Conservation (phyloP, 2,888 invertebrate species). For the Emmelina monodactyla region DNA sequence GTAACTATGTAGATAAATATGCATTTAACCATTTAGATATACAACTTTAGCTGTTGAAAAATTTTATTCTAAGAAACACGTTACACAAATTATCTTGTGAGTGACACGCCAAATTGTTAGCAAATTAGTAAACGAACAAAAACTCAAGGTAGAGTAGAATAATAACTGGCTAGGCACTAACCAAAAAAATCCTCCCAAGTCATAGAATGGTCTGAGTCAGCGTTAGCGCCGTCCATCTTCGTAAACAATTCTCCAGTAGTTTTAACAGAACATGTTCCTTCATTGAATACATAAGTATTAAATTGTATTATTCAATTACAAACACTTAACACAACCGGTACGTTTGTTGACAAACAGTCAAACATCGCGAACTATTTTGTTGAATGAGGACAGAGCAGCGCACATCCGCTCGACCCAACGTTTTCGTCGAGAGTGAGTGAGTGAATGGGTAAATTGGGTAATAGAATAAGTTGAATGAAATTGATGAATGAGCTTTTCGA, state of each 20-base stretch:
- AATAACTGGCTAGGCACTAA: conserved; percentile 32
- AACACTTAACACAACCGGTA: conserved; percentile 26
- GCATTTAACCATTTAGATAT: too few relatives aligned
- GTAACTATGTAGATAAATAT: too few relatives aligned
- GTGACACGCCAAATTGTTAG: too few relatives aligned
- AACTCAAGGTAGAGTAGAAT: background rate
- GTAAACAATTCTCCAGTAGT: conserved; percentile 24
- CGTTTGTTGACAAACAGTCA: conserved; percentile 52
- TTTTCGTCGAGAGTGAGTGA: too few relatives aligned
- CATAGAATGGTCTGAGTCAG: conserved; percentile 74
- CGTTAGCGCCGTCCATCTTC: conserved; percentile 62
- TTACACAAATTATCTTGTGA: too few relatives aligned
- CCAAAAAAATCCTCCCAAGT: conserved; percentile 79
- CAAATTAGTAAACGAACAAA: too few relatives aligned
- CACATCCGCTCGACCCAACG: too few relatives aligned
- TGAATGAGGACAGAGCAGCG: conserved; percentile 2
- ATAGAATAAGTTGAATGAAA: too few relatives aligned
- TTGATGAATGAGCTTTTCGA: too few relatives aligned
- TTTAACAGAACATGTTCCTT: conserved; percentile 29
- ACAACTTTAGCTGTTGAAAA: too few relatives aligned
- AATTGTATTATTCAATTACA: conserved; percentile 20
- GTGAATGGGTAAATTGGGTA: too few relatives aligned
- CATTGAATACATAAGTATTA: conserved; percentile 18
- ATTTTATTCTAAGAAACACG: too few relatives aligned
- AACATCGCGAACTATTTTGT: conserved; percentile 29